Evolutionary conservation across 2,888 invertebrate genomes (phyloP).

Genomic region (Acleris sparsana): DNA sequence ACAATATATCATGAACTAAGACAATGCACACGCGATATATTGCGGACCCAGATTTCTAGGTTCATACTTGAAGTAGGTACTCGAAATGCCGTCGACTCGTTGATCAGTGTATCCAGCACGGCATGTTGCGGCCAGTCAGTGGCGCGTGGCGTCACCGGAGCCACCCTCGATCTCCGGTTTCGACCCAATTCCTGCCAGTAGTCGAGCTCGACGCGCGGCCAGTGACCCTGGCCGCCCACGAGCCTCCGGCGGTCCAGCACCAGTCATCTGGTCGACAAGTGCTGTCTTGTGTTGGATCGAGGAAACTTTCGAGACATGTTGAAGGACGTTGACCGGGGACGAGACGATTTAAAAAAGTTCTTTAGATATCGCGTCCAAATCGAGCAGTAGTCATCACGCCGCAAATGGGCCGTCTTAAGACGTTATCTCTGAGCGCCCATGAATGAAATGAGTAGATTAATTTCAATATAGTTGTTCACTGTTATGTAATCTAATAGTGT

Average conservation of each 20-base stretch:
- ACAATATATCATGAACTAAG: background rate
- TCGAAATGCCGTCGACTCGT: background rate
- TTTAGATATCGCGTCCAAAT: conserved; percentile 18
- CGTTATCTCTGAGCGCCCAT: conserved; percentile 25
- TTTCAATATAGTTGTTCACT: conserved; percentile 30
- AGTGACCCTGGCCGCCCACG: conserved; percentile 39
- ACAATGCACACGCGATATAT: too few species aligned
- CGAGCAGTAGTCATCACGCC: conserved; percentile 22
- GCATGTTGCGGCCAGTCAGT: conserved; percentile 45
- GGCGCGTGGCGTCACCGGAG: conserved; percentile 59
- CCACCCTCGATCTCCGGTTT: conserved; percentile 28
- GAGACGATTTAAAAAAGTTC: background rate
- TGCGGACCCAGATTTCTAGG: too few species aligned
- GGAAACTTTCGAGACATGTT: too few species aligned
- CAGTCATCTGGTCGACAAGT: too few species aligned
- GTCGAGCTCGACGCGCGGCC: conserved; percentile 42
- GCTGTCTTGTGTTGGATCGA: too few species aligned
- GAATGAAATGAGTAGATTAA: conserved; percentile 35
- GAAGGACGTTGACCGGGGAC: background rate
- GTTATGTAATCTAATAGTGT: conserved; percentile 45
- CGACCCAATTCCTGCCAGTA: conserved; percentile 38
- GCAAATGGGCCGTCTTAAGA: conserved; percentile 26
- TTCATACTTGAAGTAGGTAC: too few species aligned
- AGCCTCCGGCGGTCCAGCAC: background rate
- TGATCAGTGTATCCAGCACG: background rate